These are phyloP conservation scores for Acanthurus leucopareius DNA, from an alignment of 2,797 vertebrate species.

Conservation along the genomic window DNA sequence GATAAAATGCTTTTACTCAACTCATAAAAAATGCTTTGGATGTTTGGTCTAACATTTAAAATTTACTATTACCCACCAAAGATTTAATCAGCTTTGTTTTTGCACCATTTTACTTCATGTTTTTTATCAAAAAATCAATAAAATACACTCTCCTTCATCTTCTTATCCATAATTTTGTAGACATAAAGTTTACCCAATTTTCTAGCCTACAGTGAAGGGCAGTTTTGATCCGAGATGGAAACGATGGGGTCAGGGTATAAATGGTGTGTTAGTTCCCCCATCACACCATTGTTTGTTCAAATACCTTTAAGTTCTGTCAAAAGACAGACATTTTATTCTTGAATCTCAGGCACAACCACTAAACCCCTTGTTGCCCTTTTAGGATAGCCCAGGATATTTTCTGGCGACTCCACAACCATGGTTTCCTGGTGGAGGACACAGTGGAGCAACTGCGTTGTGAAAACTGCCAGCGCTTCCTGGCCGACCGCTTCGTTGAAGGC, in stretches of 20 bases:
- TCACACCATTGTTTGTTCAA: background rate
- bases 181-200: background rate
- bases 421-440: conserved; percentile 89
- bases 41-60: conserved; percentile 33
- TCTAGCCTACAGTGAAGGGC: conserved; percentile 1
- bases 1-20: conserved; percentile 50
- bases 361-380: background rate
- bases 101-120: conserved; percentile 12
- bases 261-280: background rate
- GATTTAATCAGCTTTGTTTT: conserved; percentile 1
- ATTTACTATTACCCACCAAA: conserved; percentile 36
- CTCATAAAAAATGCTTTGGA: conserved; percentile 40
- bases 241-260: background rate
- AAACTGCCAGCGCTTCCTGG: conserved; percentile 91
- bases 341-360: background rate
- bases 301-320: background rate
- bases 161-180: background rate
- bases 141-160: background rate
- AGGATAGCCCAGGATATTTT: conserved; percentile 98
- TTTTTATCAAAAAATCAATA: conserved; percentile 6
- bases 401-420: conserved; percentile 86
- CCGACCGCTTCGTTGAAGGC: conserved; percentile 97
- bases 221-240: background rate
- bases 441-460: conserved; percentile 96
- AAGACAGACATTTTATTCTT: conserved; percentile 2